Conservation (phyloP, 2,113 vertebrate species). For the Isurus oxyrinchus region DNA sequence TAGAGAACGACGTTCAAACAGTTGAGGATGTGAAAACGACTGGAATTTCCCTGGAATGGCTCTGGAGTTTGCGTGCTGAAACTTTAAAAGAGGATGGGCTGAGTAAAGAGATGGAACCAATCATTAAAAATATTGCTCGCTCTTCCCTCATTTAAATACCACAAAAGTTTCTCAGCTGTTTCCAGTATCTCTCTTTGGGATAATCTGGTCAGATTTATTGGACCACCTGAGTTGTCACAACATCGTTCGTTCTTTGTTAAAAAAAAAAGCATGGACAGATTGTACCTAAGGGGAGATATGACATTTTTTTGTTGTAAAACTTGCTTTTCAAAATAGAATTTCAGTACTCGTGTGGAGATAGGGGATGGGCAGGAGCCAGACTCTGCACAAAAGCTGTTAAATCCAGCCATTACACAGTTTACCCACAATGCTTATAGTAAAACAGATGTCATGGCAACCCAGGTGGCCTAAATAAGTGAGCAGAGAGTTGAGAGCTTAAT, state of each 20-base stretch:
- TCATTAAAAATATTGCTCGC: not conserved
- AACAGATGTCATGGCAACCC: slow-evolving; percentile 19
- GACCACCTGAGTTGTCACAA: not conserved
- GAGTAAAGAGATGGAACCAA: not conserved
- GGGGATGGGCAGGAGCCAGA: not conserved
- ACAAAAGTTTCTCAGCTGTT: not conserved
- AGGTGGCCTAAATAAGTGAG: slow-evolving; percentile 26
- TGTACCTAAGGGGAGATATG: not conserved
- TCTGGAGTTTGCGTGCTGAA: not conserved
- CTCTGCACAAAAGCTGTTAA: not conserved
- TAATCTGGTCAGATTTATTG: not conserved
- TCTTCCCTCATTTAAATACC: not conserved
- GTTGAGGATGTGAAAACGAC: not conserved
- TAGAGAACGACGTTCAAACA: not conserved
- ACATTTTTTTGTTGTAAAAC: not conserved
- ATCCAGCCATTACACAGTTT: not conserved
- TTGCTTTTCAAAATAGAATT: not conserved
- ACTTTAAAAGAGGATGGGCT: not conserved
- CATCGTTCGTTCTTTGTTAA: not conserved
- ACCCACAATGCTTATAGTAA: not conserved
- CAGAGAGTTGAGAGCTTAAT: not conserved
- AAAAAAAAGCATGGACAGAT: not conserved
- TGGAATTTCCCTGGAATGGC: not conserved
- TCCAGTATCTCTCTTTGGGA: not conserved
- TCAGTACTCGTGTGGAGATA: no score